Evolutionary conservation across 35 echinoderm and acorn worm species (phyloP).

Genomic region (Amphiura filiformis): DNA sequence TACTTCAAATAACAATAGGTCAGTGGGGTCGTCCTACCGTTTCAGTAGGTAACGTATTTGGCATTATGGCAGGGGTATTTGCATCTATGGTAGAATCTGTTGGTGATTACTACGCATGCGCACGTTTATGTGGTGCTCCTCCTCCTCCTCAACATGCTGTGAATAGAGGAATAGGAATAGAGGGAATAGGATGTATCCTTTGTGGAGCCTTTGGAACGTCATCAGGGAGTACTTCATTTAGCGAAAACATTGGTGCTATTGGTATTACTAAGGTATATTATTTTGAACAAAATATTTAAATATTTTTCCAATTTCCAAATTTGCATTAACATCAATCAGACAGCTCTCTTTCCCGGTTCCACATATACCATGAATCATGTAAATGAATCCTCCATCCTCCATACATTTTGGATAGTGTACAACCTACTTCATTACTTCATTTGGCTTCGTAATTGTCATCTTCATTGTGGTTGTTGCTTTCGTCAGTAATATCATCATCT

Average conservation of each 20-base stretch:
- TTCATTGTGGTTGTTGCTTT: too few species aligned
- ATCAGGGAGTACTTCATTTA: conserved; percentile 86
- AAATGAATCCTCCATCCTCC: too few species aligned
- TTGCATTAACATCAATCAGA: too few species aligned
- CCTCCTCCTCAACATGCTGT: conserved; percentile 80
- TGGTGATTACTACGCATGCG: conserved; percentile 92
- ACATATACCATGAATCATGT: too few species aligned
- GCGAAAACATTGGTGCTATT: conserved; percentile 89
- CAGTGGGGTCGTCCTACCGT: conserved; percentile 84
- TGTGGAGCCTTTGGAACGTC: conserved; percentile 80
- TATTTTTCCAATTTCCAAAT: not conserved
- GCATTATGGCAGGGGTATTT: conserved; percentile 82
- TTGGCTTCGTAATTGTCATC: too few species aligned
- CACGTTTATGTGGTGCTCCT: conserved; percentile 69
- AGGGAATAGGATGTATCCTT: conserved; percentile 83
- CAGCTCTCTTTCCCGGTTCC: too few species aligned
- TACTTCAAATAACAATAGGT: conserved; percentile 17
- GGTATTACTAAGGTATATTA: conserved; percentile 76
- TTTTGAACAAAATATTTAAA: not conserved
- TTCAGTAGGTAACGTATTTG: conserved; percentile 54
- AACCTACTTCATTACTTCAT: too few species aligned
- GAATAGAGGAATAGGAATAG: conserved; percentile 82
- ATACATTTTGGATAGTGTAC: too few species aligned
- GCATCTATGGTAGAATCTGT: conserved; percentile 87
- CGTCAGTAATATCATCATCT: too few species aligned